Percentiles rank a stretch among this genome's conserved stretches.
Evolutionary conservation across 1,140 invertebrate genomes (phyloP).

Genomic region (Drosophila orena): DNA sequence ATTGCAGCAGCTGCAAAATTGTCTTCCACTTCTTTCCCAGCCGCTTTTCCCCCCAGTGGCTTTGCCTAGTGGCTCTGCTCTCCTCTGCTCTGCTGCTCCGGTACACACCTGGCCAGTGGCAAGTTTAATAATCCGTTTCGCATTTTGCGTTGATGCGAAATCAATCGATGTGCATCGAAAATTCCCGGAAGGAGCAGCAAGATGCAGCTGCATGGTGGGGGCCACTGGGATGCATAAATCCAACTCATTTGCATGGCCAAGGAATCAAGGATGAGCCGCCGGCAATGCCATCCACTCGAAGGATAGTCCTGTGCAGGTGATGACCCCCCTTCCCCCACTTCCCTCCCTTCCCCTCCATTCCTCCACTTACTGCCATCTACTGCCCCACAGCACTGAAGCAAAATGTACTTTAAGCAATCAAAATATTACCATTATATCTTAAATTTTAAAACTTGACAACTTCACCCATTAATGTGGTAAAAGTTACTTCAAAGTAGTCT

Average conservation of each 20-base stretch:
- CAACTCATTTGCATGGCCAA: conserved; percentile 68
- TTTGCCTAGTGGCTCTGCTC: conserved; percentile 9
- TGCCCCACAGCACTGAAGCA: background rate
- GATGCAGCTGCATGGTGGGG: conserved; percentile 6
- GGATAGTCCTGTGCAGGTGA: background rate
- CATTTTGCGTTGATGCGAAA: conserved; percentile 74
- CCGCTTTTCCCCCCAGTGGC: background rate
- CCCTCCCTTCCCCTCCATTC: too few relatives aligned
- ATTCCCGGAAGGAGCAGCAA: conserved; percentile 54
- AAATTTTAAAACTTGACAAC: too few relatives aligned
- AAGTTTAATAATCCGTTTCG: conserved; percentile 74
- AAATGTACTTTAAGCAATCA: background rate
- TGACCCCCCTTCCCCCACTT: too few relatives aligned
- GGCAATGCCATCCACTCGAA: conserved; percentile 44
- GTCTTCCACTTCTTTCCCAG: conserved; percentile 38
- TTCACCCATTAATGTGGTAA: too few relatives aligned
- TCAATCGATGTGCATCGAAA: conserved; percentile 71
- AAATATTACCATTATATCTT: too few relatives aligned
- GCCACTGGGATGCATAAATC: conserved; percentile 39
- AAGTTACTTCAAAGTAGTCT: too few relatives aligned
- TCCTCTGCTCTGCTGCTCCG: conserved; percentile 22
- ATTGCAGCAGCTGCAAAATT: conserved; percentile 72
- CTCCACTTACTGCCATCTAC: too few relatives aligned
- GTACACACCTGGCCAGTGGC: conserved; percentile 54
- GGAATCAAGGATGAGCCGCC: conserved; percentile 45